phyloP scores from a whole-genome alignment of 2,797 vertebrate genomes.

The Falco rusticolus region DNA sequence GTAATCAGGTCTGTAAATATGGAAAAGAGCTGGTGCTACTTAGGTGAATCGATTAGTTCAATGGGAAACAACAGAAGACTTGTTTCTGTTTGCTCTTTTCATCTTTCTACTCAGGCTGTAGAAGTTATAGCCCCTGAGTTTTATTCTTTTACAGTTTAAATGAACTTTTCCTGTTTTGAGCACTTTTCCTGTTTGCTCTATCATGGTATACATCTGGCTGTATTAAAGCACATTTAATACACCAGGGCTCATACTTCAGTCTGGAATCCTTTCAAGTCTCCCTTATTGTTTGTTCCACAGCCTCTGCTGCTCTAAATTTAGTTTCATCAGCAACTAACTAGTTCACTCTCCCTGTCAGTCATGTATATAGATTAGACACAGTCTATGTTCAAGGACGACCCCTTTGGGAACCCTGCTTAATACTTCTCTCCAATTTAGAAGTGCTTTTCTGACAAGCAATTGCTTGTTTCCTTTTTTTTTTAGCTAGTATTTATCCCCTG shows the following conservation, averaged over 20 bases:
- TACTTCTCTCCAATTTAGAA: constrained; percentile 46
- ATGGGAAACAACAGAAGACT: neutral
- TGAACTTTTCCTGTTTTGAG: neutral
- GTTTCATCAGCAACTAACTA: constrained; percentile 55
- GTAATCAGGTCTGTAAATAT: neutral
- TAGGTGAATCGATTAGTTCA: neutral
- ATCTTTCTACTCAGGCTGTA: neutral
- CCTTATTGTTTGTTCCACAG: constrained; percentile 37
- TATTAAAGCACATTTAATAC: constrained; percentile 22
- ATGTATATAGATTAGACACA: constrained; percentile 14
- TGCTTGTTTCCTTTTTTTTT: constrained; percentile 5
- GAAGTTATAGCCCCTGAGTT: neutral
- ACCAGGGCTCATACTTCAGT: neutral
- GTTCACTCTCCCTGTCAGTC: constrained; percentile 12
- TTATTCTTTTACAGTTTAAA: neutral
- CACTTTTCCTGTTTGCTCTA: neutral
- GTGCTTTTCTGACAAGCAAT: constrained; percentile 51
- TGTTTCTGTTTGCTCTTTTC: neutral
- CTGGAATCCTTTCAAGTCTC: constrained; percentile 26
- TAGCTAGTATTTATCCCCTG: constrained; percentile 10
- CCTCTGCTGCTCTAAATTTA: constrained; percentile 29
- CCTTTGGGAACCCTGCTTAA: constrained; percentile 43
- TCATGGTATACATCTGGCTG: neutral
- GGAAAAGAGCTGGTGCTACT: neutral
- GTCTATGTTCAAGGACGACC: neutral